A percentile compares a stretch with the other conserved stretches of the same genome.
phyloP scores from a whole-genome alignment of 2,888 invertebrate species.

The Altica lythri region DNA sequence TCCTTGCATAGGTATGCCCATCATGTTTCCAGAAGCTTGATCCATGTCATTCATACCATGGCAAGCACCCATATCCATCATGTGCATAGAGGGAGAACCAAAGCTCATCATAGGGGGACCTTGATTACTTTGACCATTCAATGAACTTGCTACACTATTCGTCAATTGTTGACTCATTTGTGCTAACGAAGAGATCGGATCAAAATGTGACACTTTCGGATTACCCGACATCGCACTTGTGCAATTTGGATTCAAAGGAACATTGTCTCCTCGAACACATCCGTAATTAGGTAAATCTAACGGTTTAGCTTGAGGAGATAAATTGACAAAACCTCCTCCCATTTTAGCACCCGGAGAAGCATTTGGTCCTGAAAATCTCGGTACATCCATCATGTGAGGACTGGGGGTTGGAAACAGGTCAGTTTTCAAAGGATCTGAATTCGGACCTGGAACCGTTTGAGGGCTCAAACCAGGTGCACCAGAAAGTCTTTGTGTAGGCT shows the following conservation, averaged over 20 bases:
- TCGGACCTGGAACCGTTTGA: slow-evolving; percentile 54
- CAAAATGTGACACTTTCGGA: slow-evolving; percentile 76
- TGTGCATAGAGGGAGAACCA: slow-evolving; percentile 60
- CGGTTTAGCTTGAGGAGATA: slow-evolving; percentile 55
- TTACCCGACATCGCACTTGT: slow-evolving; percentile 62
- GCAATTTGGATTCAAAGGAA: slow-evolving; percentile 70
- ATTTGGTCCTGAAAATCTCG: slow-evolving; percentile 59
- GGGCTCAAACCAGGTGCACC: slow-evolving; percentile 55
- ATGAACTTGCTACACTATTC: slow-evolving; percentile 69
- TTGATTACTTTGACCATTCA: slow-evolving; percentile 61
- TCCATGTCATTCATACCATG: slow-evolving; percentile 55
- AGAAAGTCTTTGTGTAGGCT: slow-evolving; percentile 49
- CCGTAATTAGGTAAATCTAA: slow-evolving; percentile 55
- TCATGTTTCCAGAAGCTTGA: slow-evolving; percentile 49
- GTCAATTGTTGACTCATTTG: slow-evolving; percentile 94
- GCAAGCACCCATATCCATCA: slow-evolving; percentile 57
- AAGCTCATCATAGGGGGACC: slow-evolving; percentile 62
- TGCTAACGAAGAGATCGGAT: slow-evolving; percentile 90
- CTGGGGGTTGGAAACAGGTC: slow-evolving; percentile 55
- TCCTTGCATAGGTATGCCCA: slow-evolving; percentile 56
- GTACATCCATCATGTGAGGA: slow-evolving; percentile 58
- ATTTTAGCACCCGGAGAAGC: slow-evolving; percentile 55
- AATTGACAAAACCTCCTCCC: slow-evolving; percentile 56
- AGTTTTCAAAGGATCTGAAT: slow-evolving; percentile 53
- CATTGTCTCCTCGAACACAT: slow-evolving; percentile 63